A percentile compares a stretch with the other conserved stretches of the same genome.
phyloP scores from a whole-genome alignment of 2,888 invertebrate species.

The Corbicula japonica region DNA sequence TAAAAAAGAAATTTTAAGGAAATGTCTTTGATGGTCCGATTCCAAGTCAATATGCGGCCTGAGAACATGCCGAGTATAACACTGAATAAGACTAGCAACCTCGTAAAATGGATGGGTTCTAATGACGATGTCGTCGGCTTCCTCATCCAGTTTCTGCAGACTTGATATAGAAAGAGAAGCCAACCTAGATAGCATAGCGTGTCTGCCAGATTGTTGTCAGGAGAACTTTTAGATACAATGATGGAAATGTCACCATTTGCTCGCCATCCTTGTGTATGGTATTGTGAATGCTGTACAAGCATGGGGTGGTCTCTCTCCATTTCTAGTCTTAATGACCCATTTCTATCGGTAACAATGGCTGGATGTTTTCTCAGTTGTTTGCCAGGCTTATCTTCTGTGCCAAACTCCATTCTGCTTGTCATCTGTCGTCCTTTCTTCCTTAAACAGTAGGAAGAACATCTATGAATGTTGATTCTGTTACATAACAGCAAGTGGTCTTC shows the following conservation, averaged over 20 bases:
- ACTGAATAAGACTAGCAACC: no score
- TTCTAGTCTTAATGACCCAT: constrained; percentile 64
- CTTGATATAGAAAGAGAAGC: no score
- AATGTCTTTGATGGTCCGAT: no score
- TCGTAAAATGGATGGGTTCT: no score
- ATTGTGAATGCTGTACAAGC: constrained; percentile 68
- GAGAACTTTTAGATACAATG: constrained; percentile 66
- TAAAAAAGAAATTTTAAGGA: no score
- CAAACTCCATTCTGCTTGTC: constrained; percentile 67
- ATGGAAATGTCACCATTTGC: constrained; percentile 72
- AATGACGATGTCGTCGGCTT: no score
- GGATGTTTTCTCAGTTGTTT: constrained; percentile 34
- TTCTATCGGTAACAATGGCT: constrained; percentile 64
- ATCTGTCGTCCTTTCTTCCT: background rate
- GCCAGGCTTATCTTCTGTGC: constrained; percentile 32
- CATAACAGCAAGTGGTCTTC: constrained; percentile 58
- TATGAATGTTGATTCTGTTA: constrained; percentile 63
- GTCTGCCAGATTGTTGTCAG: constrained; percentile 53
- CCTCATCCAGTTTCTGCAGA: no score
- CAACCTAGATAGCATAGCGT: no score
- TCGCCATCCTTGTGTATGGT: constrained; percentile 51
- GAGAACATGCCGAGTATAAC: no score
- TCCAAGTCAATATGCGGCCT: no score
- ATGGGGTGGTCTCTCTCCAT: constrained; percentile 69
- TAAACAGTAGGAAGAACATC: constrained; percentile 60